Base-by-base conservation (phyloP, 2,888 invertebrate genomes). In the Acleris holmiana region DNA sequence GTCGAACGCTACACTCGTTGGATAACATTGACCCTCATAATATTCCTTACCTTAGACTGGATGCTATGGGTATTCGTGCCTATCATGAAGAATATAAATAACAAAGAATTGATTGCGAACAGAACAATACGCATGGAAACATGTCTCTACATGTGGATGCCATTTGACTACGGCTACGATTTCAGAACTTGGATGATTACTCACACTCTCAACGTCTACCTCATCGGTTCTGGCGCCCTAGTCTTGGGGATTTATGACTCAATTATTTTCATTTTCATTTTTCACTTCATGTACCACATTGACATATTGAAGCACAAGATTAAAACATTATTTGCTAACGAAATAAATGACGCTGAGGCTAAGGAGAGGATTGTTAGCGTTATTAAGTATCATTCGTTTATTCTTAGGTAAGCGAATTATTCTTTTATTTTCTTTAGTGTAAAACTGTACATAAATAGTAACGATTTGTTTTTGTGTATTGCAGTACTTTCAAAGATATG, bases 281-380 rank as follows among this genome's bases (percentile, higher is more conserved):
- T 75, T 50, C 78, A 83, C 68, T 54, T 83, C 2, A 76, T 79
- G 40, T 80, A 79, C 0, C 83, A 83, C 58, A 74, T 83, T 17
- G 67, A 77, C 17, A 73, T 80, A 50, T 67, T 82, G 23, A 81
- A 77, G 53, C 48, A 81, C 8, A 76, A 71, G 53, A 69, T 83
- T 8, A 69, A 65, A 58, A 70, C 67, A 0, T 66, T 67, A 5
- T 73, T 79, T 48, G 44, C 51, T 3, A 63, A 58, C 2, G 35
- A 61, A 49, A 61, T 74, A 59, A 72, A 61, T n/a, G 68, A 79
- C 2, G 66, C 68, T 2, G 73, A 75, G 13, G 67, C 72, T 1
- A 74, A 67, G 35, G 25, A 44, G n/a, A 75, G 69, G 21, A 62
- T 83, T 7, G 66, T 75, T 50, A 72, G 73, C 58, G 41, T 79